Evolutionary conservation across 2,113 vertebrate species (phyloP), one percentile per base, ranked within the genome.

Genomic region (Leucosticte australis): DNA sequence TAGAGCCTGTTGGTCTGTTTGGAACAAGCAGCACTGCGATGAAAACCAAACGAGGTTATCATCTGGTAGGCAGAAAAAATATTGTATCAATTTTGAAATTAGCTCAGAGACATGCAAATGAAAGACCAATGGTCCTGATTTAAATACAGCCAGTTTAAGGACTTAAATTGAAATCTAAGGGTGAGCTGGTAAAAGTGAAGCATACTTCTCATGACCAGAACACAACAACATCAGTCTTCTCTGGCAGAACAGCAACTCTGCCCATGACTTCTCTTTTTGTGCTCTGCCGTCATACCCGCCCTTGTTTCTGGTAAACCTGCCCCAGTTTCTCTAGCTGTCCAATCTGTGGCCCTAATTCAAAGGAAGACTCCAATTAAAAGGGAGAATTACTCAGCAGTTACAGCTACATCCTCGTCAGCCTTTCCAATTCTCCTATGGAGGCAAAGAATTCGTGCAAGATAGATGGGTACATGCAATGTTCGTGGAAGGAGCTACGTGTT

Each of bases 401-500:
- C 39, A 62, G 47, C 55, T 70, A 50, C 10, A 4, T 39, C 27
- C 55, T 82, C 37, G 50, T 82, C 55, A 65, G 74, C 53, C 39
- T 70, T 95, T 83, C 52, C 67, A 42, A 8, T 20, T 76, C 53
- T 39, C 28, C 37, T 12, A 6, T 14, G 53, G 0, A 75, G 44
- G 41, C 53, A 69, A 57, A 60, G 49, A 62, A 17, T 4, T 53
- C 0, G 1, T 16, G 11, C 62, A 80, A 30, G 39, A 57, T 20
- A 76, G 21, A 62, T 0, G 0, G 15, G 24, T 27, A 68, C 0
- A 0, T 6, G 14, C 22, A 24, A 3, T 0, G 0, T 3, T 28
- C 0, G 0, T 26, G 78, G 46, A 83, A 42, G 41, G 21, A 62
- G 21, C 47, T 50, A 39, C 17, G 19, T 44, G 26, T 20, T 31